Evolutionary conservation across 2,888 invertebrate genomes (phyloP).

Genomic region (Drymonia ruficornis): DNA sequence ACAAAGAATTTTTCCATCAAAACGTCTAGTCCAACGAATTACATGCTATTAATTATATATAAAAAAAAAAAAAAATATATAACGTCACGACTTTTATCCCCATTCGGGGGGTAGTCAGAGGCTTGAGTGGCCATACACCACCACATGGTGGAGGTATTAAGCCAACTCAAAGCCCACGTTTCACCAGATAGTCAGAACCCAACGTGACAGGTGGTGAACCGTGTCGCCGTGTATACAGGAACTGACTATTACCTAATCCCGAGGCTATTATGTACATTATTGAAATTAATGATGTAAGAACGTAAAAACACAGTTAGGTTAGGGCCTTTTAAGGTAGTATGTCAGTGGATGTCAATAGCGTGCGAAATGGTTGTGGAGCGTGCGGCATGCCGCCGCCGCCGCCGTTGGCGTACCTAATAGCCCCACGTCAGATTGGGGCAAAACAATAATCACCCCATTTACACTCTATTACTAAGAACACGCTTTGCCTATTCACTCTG

Average conservation of each 20-base stretch:
- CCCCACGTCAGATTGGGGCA: neutral
- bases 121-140: too few species aligned
- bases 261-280: neutral
- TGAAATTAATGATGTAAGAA: slow-evolving; percentile 11
- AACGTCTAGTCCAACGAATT: too few species aligned
- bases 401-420: neutral
- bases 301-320: slow-evolving; percentile 18
- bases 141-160: too few species aligned
- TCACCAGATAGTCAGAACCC: too few species aligned
- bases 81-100: too few species aligned
- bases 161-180: too few species aligned
- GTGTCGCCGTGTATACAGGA: too few species aligned
- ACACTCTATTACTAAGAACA: neutral
- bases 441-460: slow-evolving; percentile 2
- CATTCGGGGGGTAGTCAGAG: too few species aligned
- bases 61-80: too few species aligned
- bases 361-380: slow-evolving; percentile 28
- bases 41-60: too few species aligned
- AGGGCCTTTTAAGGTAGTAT: slow-evolving; percentile 20
- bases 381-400: slow-evolving; percentile 14
- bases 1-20: neutral
- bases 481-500: neutral
- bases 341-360: slow-evolving; percentile 34
- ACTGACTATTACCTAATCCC: neutral
- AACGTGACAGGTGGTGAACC: too few species aligned